phyloP scores from a whole-genome alignment of 2,797 vertebrate species.

The Spatula versicolor region DNA sequence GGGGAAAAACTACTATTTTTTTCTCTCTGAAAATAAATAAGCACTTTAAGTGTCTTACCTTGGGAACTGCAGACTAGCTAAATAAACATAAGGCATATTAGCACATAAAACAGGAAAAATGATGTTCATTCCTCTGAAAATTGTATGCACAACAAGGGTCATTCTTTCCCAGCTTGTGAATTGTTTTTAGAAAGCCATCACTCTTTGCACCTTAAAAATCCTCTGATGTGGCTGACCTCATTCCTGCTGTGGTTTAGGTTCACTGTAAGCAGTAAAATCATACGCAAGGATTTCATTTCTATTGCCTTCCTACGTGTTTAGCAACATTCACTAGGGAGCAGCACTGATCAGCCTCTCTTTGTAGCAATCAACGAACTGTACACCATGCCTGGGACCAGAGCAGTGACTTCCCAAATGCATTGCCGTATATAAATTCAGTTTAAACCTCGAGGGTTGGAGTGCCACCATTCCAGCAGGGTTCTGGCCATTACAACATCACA shows the following conservation, averaged over 20 bases:
- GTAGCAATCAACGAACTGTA: neutral
- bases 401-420: neutral
- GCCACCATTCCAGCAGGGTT: neutral
- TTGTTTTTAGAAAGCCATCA: neutral
- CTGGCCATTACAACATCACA: neutral
- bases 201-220: neutral
- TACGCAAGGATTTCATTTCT: neutral
- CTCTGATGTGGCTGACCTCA: neutral
- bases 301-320: neutral
- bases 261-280: neutral
- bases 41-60: neutral
- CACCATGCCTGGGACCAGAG: neutral
- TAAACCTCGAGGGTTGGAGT: neutral
- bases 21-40: neutral
- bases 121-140: too few relatives aligned
- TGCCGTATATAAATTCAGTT: neutral
- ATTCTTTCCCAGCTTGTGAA: neutral
- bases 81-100: neutral
- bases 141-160: too few relatives aligned
- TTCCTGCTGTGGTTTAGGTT: neutral
- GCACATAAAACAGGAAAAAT: neutral
- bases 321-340: neutral
- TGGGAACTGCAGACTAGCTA: too few relatives aligned
- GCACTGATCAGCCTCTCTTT: neutral
- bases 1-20: neutral